Evolutionary conservation across 1,140 invertebrate species (phyloP), one percentile per base, ranked within the genome.

Genomic region (Pachypsylla venusta): DNA sequence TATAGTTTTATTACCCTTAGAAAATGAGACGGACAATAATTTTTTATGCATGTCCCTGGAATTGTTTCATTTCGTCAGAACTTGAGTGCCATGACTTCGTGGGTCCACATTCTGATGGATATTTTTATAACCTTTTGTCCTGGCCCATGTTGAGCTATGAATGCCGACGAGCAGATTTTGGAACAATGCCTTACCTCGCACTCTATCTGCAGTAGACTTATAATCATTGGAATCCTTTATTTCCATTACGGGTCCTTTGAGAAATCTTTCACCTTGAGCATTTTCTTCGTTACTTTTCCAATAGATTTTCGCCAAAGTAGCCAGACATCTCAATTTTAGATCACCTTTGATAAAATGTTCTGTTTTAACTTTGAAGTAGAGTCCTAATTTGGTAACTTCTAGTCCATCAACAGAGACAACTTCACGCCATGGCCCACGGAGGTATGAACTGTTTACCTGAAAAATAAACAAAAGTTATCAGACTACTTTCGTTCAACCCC

Each of bases 261-360:
- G 75, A 25, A 80, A 77, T 54, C 77, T 72, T 14, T 82, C 81
- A 35, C 84, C 84, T 63, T 85, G 81, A 4, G 88, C 83, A 66
- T 84, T 87, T 66, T 87, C 85, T 68, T 90, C 87, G 65, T 88
- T 87, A 67, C 81, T 87, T 60, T 82, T 77, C 77, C 81, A 84
- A 70, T 90, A 89, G 1, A 89, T 78, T 1, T 83, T 84, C 2
- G 83, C 85, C 67, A 91, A 87, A 25, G 84, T 89, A 4, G 88
- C 88, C 65, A 88, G 77, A 74, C 89, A 92, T 76, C 90, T 89
- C 48, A 91, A 76, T 70, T 89, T 89, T 72, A 91, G 79, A 67
- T 89, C 85, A 63, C 87, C 85, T 57, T 80, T 78, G 61, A 79
- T 80, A 69, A 90, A 90, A 70, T 92, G 87, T 64, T 81, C 81